A percentile compares a stretch with the other conserved stretches of the same genome.
phyloP scores from a whole-genome alignment of 2,113 vertebrate genomes.

The Cheilinus undulatus region DNA sequence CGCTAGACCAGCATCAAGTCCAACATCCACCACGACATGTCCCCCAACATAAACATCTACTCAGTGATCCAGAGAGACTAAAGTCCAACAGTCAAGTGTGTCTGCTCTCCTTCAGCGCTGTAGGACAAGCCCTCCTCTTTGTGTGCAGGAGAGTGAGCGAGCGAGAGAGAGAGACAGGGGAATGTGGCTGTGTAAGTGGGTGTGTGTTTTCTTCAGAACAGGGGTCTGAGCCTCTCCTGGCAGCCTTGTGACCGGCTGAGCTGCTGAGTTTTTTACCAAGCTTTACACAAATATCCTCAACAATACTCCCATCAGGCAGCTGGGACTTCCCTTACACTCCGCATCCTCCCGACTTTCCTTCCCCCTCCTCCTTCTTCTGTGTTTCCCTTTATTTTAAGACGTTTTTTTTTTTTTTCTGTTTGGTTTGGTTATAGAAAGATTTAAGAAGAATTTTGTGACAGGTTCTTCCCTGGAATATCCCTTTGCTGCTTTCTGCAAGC shows the following conservation, averaged over 20 bases:
- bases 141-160: slow-evolving; percentile 4
- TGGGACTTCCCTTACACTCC: slow-evolving; percentile 38
- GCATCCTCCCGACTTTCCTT: slow-evolving; percentile 31
- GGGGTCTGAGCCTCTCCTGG: slow-evolving; percentile 31
- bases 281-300: slow-evolving; percentile 62
- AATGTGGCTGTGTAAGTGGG: slow-evolving; percentile 7
- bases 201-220: not conserved
- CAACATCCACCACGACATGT: slow-evolving; percentile 14
- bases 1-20: slow-evolving; percentile 25
- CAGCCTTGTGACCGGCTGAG: slow-evolving; percentile 58
- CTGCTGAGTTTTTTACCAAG: slow-evolving; percentile 42
- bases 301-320: slow-evolving; percentile 49
- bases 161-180: not conserved
- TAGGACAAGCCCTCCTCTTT: slow-evolving; percentile 13
- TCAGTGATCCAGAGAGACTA: slow-evolving; percentile 6
- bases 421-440: too few relatives aligned
- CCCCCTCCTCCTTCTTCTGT: not conserved
- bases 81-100: slow-evolving; percentile 17
- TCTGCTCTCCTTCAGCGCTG: not conserved
- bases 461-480: too few relatives aligned
- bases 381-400: not conserved
- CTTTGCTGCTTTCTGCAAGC: too few relatives aligned
- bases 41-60: slow-evolving; percentile 8
- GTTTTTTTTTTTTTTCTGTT: not conserved
- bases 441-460: too few relatives aligned